phyloP scores from a whole-genome alignment of 2,888 invertebrate genomes.

The Limenitis camilla region DNA sequence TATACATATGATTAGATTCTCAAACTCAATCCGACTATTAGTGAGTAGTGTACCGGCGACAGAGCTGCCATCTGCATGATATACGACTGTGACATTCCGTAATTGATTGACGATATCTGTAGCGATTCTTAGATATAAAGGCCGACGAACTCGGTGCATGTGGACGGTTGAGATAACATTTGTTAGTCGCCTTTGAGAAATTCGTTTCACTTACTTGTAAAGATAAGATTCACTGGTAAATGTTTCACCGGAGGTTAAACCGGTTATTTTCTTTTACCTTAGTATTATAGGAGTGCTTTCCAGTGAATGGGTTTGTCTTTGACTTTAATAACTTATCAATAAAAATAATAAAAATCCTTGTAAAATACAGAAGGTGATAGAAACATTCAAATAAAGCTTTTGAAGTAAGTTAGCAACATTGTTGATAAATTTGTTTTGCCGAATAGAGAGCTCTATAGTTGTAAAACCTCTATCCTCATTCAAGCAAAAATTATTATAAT shows the following conservation, averaged over 20 bases:
- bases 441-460: no score
- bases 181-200: conserved; percentile 15
- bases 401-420: no score
- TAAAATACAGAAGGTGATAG: not conserved
- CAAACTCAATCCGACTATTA: conserved; percentile 29
- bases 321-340: no score
- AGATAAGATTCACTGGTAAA: conserved; percentile 16
- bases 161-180: conserved; percentile 13
- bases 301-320: not conserved
- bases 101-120: conserved; percentile 52
- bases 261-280: conserved; percentile 14
- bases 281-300: conserved; percentile 4
- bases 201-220: conserved; percentile 17
- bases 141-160: conserved; percentile 19
- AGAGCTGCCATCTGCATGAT: conserved; percentile 30
- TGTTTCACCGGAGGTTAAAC: conserved; percentile 12
- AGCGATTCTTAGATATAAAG: conserved; percentile 24
- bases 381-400: no score
- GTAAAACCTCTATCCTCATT: no score
- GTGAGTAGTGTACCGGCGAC: conserved; percentile 21
- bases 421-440: no score
- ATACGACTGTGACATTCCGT: conserved; percentile 43
- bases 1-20: conserved; percentile 23
- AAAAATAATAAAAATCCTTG: no score
- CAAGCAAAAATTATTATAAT: no score